Evolutionary conservation across 2,797 vertebrate species (phyloP), one percentile per base, ranked within the genome.

Genomic region (Trichosurus vulpecula): DNA sequence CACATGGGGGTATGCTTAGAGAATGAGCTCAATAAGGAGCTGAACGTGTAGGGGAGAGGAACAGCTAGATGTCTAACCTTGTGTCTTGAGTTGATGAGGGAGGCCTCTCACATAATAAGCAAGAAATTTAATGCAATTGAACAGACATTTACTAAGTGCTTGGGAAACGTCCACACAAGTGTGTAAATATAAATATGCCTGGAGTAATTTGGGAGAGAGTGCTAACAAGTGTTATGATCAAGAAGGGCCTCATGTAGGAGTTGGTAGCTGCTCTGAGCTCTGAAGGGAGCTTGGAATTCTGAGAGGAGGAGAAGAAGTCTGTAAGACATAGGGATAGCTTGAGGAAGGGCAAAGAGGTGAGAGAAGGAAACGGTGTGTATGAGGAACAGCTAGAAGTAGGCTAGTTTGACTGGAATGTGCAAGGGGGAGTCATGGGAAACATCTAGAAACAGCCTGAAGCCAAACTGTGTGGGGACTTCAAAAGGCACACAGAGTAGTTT

Each of bases 81-180:
- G 35, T 90, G 55, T 93, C 4, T 95, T 96, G 25, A 95, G 92
- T 51, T 61, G 1, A 6, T 90, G 92, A 56, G 57, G 93, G 4
- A 94, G 81, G 52, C 66, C 4, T 95, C 90, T 90, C 58, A 93
- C 90, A 90, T 8, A 92, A 57, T 93, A 6, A 19, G 90, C 58
- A 92, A 54, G 55, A 97, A 96, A 93, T 90, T 51, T 58, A 55
- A 30, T 87, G 93, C n/a, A 10, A 81, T n/a, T 90, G 56, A 93
- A 53, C 30, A 95, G 96, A 93, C 22, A 87, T 35, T 81, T 81
- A 27, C 8, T 81, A 47, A 81, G n/a, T 19, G 35, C 61, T n/a
- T 66, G 74, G 6, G 13, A 9, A 74, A 41, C 22, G 9, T 47
- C 47, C n/a, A 81, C 66, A 47, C 6, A 47, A 19, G 66, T 25